phyloP scores from a whole-genome alignment of 2,113 vertebrate species.

The Hystrix brachyura region DNA sequence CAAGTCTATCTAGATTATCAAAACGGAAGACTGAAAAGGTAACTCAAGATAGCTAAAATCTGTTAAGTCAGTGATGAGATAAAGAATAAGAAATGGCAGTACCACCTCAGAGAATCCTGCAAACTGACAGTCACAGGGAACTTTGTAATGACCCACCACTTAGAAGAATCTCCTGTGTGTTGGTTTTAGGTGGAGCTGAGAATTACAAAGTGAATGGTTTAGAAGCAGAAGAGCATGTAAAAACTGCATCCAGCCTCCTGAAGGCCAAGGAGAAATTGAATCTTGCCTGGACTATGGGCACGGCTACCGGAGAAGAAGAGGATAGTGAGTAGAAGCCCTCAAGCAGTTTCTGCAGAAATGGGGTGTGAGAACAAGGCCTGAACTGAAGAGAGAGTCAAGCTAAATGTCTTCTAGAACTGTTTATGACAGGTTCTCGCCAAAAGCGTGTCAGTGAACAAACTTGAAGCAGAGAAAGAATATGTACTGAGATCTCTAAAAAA shows the following conservation, averaged over 20 bases:
- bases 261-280: not conserved
- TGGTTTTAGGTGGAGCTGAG: not conserved
- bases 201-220: not conserved
- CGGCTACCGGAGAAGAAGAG: accelerated
- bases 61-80: not conserved
- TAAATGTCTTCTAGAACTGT: not conserved
- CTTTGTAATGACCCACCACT: not conserved
- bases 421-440: not conserved
- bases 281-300: not conserved
- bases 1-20: not conserved
- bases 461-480: not conserved
- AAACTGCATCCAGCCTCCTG: not conserved
- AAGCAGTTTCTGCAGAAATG: not conserved
- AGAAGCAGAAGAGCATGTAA: not conserved
- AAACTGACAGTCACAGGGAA: not conserved
- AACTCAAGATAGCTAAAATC: not conserved
- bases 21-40: not conserved
- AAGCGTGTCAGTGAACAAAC: not conserved
- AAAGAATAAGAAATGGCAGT: not conserved
- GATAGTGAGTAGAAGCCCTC: not conserved
- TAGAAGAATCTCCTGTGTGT: accelerated
- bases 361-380: too few species aligned
- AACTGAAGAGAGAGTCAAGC: not conserved
- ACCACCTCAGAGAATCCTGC: not conserved
- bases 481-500: not conserved